A percentile compares a stretch with the other conserved stretches of the same genome.
phyloP scores from a whole-genome alignment of 2,113 vertebrate genomes.

The Ginglymostoma cirratum region DNA sequence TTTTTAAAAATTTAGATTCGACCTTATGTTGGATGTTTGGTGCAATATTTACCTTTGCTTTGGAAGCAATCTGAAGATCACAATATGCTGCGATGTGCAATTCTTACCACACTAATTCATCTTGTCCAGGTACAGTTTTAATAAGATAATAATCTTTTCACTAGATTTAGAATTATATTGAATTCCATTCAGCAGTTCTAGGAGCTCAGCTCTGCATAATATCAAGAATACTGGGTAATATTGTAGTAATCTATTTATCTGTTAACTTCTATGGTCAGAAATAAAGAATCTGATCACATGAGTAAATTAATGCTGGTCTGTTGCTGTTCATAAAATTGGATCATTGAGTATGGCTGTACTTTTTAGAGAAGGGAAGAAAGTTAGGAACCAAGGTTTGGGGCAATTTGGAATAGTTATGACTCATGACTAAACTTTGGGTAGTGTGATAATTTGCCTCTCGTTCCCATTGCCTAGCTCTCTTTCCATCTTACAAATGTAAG shows the following conservation, averaged over 20 bases:
- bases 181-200: neutral
- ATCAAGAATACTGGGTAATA: neutral
- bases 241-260: neutral
- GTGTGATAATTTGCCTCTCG: neutral
- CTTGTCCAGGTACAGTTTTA: constrained; percentile 74
- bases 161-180: neutral
- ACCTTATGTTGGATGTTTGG: constrained; percentile 81
- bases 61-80: constrained; percentile 99
- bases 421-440: neutral
- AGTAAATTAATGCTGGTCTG: neutral
- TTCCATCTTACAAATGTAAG: neutral
- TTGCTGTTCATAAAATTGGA: neutral
- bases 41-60: constrained; percentile 91
- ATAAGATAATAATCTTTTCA: neutral
- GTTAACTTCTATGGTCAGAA: neutral
- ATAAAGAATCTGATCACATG: neutral
- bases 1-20: constrained; percentile 64
- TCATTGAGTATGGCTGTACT: neutral
- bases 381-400: neutral
- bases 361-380: neutral
- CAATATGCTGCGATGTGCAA: constrained; percentile 96
- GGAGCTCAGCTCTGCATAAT: neutral
- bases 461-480: neutral
- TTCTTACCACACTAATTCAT: constrained; percentile 86
- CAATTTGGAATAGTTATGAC: neutral